A percentile compares a stretch with the other conserved stretches of the same genome.
phyloP scores from a whole-genome alignment of 2,113 vertebrate genomes.

The Petaurus breviceps region DNA sequence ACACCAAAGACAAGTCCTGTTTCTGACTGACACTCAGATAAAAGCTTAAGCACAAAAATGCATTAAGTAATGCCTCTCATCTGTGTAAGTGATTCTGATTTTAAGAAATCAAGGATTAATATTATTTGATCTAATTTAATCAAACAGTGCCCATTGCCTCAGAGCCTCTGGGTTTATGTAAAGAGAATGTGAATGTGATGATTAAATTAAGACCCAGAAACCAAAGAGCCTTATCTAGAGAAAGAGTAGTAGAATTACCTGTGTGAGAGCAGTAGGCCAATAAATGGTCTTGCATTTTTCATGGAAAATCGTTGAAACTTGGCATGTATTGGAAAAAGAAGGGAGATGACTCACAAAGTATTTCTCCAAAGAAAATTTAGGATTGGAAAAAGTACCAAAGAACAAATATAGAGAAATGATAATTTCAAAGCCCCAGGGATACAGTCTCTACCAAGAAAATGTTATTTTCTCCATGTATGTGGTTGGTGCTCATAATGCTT shows the following conservation, averaged over 20 bases:
- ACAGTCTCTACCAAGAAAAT: neutral
- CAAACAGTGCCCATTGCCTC: slow-evolving; percentile 51
- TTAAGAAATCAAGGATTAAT: slow-evolving; percentile 73
- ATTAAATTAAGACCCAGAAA: slow-evolving; percentile 68
- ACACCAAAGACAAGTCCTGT: neutral
- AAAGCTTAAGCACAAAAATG: slow-evolving; percentile 28
- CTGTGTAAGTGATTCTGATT: slow-evolving; percentile 43
- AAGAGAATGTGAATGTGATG: slow-evolving; percentile 49
- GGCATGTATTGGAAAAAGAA: slow-evolving; percentile 30
- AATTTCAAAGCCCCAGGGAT: neutral
- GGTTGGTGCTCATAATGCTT: neutral
- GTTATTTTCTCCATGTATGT: neutral
- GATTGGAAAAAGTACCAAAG: neutral
- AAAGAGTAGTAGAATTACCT: slow-evolving; percentile 64
- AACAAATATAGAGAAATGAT: neutral
- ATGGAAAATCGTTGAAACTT: slow-evolving; percentile 54
- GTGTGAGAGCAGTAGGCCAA: slow-evolving; percentile 50
- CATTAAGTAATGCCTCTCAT: slow-evolving; percentile 37
- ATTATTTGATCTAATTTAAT: slow-evolving; percentile 75
- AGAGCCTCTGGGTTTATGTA: slow-evolving; percentile 42
- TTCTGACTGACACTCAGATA: slow-evolving; percentile 42
- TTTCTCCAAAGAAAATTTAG: neutral
- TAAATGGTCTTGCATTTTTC: slow-evolving; percentile 56
- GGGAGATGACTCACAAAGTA: neutral
- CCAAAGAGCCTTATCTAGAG: slow-evolving; percentile 62